These are phyloP conservation scores for Gopherus evgoodei DNA, from an alignment of 2,113 vertebrate species.

Conservation along the genomic window DNA sequence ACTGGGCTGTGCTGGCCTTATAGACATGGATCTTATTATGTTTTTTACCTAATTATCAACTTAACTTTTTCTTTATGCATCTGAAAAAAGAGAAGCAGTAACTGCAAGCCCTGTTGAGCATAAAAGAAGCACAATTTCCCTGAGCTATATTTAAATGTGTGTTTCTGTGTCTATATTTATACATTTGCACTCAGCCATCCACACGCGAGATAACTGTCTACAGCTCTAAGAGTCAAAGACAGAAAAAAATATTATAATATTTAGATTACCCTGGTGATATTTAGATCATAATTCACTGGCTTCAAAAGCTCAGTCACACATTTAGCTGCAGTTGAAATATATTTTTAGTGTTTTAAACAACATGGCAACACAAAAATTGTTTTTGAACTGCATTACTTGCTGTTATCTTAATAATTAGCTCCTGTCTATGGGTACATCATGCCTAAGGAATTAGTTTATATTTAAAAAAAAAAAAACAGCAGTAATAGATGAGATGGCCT, in stretches of 20 bases:
- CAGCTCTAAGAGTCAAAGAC: constrained; percentile 4
- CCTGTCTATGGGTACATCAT: neutral
- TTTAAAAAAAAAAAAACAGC: constrained; percentile 2
- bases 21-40: constrained; percentile 69
- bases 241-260: constrained; percentile 41
- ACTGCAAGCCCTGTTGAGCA: neutral
- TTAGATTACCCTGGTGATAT: constrained; percentile 55
- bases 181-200: constrained; percentile 1
- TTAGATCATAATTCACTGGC: constrained; percentile 62
- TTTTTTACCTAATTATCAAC: constrained; percentile 47
- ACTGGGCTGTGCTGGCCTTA: neutral
- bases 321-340: constrained; percentile 7
- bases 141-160: rapidly evolving
- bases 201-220: constrained; percentile 32
- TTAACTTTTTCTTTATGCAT: rapidly evolving
- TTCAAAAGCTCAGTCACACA: constrained; percentile 63
- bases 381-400: constrained; percentile 54
- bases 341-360: constrained; percentile 21
- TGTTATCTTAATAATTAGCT: constrained; percentile 56
- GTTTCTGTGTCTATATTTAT: neutral
- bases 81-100: neutral
- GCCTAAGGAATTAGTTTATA: constrained; percentile 30
- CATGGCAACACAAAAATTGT: constrained; percentile 58
- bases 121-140: rapidly evolving
- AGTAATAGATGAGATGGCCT: neutral